phyloP scores from a whole-genome alignment of 2,888 invertebrate genomes.

The Cephus pygmeus region DNA sequence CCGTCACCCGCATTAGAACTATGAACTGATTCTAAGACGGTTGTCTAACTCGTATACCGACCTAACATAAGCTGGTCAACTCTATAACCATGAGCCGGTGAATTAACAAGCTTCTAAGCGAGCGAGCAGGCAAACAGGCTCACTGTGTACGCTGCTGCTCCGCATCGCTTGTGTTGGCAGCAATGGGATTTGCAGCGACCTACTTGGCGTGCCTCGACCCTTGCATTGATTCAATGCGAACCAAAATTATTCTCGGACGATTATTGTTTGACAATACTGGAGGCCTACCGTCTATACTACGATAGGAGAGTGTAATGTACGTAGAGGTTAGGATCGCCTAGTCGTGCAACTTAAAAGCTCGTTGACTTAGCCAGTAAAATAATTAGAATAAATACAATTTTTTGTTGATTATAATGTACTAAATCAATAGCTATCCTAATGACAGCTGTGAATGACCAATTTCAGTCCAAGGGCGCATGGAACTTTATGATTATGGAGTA shows the following conservation, averaged over 20 bases:
- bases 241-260: conserved; percentile 55
- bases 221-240: conserved; percentile 60
- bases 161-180: conserved; percentile 53
- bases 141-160: conserved; percentile 29
- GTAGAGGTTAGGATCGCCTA: not conserved
- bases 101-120: conserved; percentile 38
- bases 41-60: not conserved
- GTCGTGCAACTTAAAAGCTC: not conserved
- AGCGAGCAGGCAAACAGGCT: conserved; percentile 24
- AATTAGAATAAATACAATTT: not conserved
- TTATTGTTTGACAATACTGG: conserved; percentile 35
- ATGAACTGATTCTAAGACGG: not conserved
- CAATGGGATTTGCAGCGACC: conserved; percentile 61
- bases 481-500: not conserved
- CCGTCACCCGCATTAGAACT: not conserved
- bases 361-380: not conserved
- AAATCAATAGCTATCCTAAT: not conserved
- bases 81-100: conserved; percentile 12
- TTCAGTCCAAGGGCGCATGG: not conserved
- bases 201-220: conserved; percentile 65
- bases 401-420: not conserved
- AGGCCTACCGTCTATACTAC: not conserved
- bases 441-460: not conserved
- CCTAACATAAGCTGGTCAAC: not conserved
- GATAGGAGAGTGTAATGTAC: not conserved